phyloP scores from a whole-genome alignment of 2,113 vertebrate genomes.

The Arvicanthis niloticus region DNA sequence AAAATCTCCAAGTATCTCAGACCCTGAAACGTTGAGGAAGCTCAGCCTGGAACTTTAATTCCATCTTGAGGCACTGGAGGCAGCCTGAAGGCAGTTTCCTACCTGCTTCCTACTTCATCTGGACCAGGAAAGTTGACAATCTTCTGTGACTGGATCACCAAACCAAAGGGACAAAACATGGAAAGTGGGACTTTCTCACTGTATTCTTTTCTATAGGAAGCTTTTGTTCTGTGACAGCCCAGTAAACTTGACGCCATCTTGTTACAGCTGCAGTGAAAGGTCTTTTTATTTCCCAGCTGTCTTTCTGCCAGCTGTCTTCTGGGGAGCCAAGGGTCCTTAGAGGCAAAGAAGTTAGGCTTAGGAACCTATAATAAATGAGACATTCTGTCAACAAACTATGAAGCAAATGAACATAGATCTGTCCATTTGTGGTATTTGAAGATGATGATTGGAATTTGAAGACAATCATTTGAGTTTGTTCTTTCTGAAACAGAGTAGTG shows the following conservation, averaged over 20 bases:
- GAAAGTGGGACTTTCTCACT: not conserved
- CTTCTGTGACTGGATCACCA: not conserved
- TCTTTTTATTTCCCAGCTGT: not conserved
- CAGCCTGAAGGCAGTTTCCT: not conserved
- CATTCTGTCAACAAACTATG: not conserved
- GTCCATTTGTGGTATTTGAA: not conserved
- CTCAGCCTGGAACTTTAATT: not conserved
- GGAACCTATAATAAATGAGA: not conserved
- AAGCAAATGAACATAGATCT: not conserved
- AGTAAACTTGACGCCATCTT: not conserved
- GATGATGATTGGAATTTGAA: not conserved
- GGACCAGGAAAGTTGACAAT: not conserved
- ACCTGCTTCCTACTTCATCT: not conserved
- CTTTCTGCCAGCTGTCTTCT: not conserved
- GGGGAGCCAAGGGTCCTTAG: not conserved
- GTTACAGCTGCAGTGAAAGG: not conserved
- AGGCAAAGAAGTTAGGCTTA: not conserved
- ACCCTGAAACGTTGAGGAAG: not conserved
- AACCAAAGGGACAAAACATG: not conserved
- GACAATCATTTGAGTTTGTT: not conserved
- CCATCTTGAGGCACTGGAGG: not conserved
- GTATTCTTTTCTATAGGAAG: constrained; percentile 13
- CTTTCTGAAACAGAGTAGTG: not conserved
- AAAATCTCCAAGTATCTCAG: not conserved
- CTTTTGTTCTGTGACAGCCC: not conserved